Evolutionary conservation across 37 sponge, comb jelly and placozoan genomes (phyloP).

Genomic region (Aplysina aerophoba): DNA sequence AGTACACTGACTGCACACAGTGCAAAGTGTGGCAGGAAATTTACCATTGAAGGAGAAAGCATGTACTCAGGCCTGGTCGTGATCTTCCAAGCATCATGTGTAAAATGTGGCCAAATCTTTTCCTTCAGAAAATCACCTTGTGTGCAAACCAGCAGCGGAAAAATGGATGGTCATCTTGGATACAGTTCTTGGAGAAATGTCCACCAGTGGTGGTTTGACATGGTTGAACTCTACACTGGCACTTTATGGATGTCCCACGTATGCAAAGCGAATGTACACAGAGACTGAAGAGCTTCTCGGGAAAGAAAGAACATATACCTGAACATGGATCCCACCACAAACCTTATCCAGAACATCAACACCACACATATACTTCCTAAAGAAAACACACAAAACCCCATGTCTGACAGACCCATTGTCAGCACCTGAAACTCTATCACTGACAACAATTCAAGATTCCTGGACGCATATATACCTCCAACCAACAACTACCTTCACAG

Average conservation of each 20-base stretch:
- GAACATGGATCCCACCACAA: no score
- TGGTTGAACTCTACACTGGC: conserved; percentile 33
- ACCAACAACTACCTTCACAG: no score
- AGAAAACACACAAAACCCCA: no score
- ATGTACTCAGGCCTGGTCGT: conserved; percentile 3
- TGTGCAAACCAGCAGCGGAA: not conserved
- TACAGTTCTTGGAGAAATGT: conserved; percentile 57
- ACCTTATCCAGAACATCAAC: no score
- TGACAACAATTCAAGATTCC: no score
- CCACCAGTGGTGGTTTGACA: conserved; percentile 43
- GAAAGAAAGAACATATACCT: no score
- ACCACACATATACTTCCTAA: no score
- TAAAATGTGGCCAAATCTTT: conserved; percentile 10
- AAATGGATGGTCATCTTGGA: conserved; percentile 40
- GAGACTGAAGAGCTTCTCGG: conserved; percentile 9
- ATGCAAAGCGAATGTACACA: conserved; percentile 32
- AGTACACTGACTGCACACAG: not conserved
- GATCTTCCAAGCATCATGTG: not conserved
- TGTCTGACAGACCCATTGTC: no score
- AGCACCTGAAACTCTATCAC: no score
- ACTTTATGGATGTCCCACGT: conserved; percentile 38
- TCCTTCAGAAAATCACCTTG: not conserved
- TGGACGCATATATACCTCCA: no score
- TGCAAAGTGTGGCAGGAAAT: conserved; percentile 11
- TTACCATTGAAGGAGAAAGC: not conserved